phyloP scores from a whole-genome alignment of 2,113 vertebrate genomes.

The Trichechus manatus region DNA sequence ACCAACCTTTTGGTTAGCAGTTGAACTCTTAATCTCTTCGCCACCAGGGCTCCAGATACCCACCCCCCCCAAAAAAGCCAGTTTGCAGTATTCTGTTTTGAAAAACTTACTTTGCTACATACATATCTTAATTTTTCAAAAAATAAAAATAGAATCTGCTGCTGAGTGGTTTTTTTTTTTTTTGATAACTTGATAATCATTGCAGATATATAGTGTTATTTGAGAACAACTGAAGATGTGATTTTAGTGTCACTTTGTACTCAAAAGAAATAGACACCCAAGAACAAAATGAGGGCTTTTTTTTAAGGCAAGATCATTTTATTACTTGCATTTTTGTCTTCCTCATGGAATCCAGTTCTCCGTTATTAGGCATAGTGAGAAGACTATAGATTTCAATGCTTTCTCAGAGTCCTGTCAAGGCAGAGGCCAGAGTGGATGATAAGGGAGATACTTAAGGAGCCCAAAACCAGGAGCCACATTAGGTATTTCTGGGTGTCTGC shows the following conservation, averaged over 20 bases:
- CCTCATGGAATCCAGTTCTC: neutral
- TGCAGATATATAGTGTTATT: neutral
- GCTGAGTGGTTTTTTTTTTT: neutral
- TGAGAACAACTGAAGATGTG: neutral
- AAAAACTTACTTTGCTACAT: neutral
- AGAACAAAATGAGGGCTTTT: neutral
- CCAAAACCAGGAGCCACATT: neutral
- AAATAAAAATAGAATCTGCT: conserved; percentile 41
- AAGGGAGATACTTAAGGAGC: neutral
- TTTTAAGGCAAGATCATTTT: neutral
- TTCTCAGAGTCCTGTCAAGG: neutral
- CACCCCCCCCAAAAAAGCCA: neutral
- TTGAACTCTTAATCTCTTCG: too few relatives aligned
- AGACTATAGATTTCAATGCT: neutral
- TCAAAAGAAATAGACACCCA: neutral
- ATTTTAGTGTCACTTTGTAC: neutral
- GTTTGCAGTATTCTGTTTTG: neutral
- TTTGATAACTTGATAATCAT: neutral
- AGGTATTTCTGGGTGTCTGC: neutral
- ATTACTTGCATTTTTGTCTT: neutral
- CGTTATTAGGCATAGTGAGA: neutral
- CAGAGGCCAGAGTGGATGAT: neutral
- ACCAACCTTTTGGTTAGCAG: too few relatives aligned
- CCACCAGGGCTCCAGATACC: too few relatives aligned
- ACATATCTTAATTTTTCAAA: neutral